Conservation (phyloP, 1,140 invertebrate species). For the Octopus bimaculoides region DNA sequence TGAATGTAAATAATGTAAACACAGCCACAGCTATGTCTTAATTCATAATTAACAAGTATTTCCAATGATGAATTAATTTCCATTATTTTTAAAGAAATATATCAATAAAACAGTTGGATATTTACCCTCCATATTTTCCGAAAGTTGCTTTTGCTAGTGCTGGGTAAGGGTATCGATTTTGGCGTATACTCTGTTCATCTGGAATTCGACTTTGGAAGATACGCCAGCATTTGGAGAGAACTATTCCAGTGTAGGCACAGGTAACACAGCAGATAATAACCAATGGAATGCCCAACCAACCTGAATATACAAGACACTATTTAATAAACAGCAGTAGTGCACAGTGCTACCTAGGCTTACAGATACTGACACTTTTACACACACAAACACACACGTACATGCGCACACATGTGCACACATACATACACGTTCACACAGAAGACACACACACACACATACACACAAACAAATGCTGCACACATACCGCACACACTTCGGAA, state of each 20-base stretch:
- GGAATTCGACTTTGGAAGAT: constrained; percentile 65
- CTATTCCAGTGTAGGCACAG: constrained; percentile 62
- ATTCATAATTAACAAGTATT: too few relatives aligned
- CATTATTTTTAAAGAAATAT: neutral
- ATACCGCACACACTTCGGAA: too few relatives aligned
- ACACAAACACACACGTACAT: neutral
- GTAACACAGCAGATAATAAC: constrained; percentile 64
- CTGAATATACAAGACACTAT: constrained; percentile 47
- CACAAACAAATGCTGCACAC: too few relatives aligned
- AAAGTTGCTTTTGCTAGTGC: constrained; percentile 66
- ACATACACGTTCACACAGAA: neutral
- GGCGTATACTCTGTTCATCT: constrained; percentile 63
- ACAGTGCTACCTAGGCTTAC: too few relatives aligned
- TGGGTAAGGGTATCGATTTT: constrained; percentile 68
- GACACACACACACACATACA: neutral
- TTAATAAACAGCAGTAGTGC: too few relatives aligned
- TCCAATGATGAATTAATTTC: too few relatives aligned
- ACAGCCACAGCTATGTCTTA: too few relatives aligned
- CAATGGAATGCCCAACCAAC: constrained; percentile 67
- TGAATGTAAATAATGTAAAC: too few relatives aligned
- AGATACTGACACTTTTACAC: neutral
- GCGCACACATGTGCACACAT: neutral
- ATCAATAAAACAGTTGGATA: constrained; percentile 1
- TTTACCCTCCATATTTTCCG: constrained; percentile 65
- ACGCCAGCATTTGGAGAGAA: constrained; percentile 68